A percentile compares a stretch with the other conserved stretches of the same genome.
Evolutionary conservation across 1,140 invertebrate genomes (phyloP).

Genomic region (Sminthurides bifidus): DNA sequence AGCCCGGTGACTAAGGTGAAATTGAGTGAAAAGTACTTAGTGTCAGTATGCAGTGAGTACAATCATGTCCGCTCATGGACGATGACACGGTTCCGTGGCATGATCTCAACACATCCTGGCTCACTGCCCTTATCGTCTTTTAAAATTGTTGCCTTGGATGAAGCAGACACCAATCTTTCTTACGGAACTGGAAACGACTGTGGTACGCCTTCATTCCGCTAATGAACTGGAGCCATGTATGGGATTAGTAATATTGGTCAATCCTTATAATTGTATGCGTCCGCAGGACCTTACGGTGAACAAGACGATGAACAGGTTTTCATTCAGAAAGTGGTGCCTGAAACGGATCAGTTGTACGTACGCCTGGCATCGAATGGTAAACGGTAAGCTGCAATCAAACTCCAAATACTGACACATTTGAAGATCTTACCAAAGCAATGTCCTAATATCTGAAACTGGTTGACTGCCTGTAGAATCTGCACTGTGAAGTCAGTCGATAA

Average conservation of each 20-base stretch:
- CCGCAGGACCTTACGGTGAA: slow-evolving; percentile 82
- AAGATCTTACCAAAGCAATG: background rate
- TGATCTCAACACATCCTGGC: slow-evolving; percentile 96
- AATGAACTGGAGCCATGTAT: background rate
- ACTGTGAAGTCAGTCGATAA: slow-evolving; percentile 87
- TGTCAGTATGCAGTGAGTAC: slow-evolving; percentile 94
- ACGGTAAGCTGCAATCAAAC: slow-evolving; percentile 44
- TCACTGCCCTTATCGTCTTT: slow-evolving; percentile 92
- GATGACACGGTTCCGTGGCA: slow-evolving; percentile 83
- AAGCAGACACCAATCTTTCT: slow-evolving; percentile 61
- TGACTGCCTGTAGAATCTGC: slow-evolving; percentile 81
- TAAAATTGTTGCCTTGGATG: slow-evolving; percentile 84
- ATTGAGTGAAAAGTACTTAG: slow-evolving; percentile 89
- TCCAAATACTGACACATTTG: background rate
- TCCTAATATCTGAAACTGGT: background rate
- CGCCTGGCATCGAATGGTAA: slow-evolving; percentile 88
- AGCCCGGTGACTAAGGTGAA: slow-evolving; percentile 91
- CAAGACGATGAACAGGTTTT: slow-evolving; percentile 97
- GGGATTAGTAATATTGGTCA: background rate
- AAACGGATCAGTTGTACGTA: slow-evolving; percentile 89
- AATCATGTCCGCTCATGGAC: slow-evolving; percentile 96
- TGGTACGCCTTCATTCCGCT: slow-evolving; percentile 40
- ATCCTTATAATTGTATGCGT: background rate
- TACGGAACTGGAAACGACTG: slow-evolving; percentile 68
- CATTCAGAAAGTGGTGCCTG: slow-evolving; percentile 92